phyloP scores from a whole-genome alignment of 1,140 invertebrate species.

The Scaptodrosophila lebanonensis region DNA sequence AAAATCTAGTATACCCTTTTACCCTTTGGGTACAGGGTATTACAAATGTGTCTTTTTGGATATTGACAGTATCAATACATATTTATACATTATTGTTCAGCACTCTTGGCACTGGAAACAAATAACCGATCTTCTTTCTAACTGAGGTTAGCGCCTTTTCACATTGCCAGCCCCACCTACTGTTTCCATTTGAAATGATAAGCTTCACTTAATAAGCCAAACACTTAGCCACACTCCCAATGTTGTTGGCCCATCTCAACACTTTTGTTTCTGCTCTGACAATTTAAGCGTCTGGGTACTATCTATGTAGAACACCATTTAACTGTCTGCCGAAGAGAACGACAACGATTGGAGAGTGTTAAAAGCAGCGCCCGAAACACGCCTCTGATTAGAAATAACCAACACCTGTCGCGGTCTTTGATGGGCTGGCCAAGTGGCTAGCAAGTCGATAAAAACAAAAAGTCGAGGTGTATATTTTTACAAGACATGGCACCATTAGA shows the following conservation, averaged over 20 bases:
- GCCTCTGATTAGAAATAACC: slow-evolving; percentile 65
- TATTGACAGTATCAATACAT: too few relatives aligned
- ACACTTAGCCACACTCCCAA: slow-evolving; percentile 13
- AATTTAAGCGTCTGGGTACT: slow-evolving; percentile 46
- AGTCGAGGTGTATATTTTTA: slow-evolving; percentile 68
- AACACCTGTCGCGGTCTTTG: slow-evolving; percentile 66
- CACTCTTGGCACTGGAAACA: too few relatives aligned
- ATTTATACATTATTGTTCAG: too few relatives aligned
- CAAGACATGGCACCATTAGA: slow-evolving; percentile 64
- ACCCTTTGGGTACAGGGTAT: too few relatives aligned
- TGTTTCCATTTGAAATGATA: too few relatives aligned
- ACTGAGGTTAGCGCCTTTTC: too few relatives aligned
- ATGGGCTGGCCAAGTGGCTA: slow-evolving; percentile 27
- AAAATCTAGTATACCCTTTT: too few relatives aligned
- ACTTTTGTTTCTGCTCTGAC: slow-evolving; percentile 30
- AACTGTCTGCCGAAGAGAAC: slow-evolving; percentile 54
- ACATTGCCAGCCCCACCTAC: too few relatives aligned
- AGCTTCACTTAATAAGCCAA: too few relatives aligned
- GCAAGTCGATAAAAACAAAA: slow-evolving; percentile 13
- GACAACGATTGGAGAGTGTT: slow-evolving; percentile 26
- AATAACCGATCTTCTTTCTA: too few relatives aligned
- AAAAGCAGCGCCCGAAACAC: slow-evolving; percentile 43
- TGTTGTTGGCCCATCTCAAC: slow-evolving; percentile 34
- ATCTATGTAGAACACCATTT: slow-evolving; percentile 69
- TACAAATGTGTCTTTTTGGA: too few relatives aligned